Conservation (phyloP, 2,888 invertebrate genomes). For the Ochropacha duplaris region DNA sequence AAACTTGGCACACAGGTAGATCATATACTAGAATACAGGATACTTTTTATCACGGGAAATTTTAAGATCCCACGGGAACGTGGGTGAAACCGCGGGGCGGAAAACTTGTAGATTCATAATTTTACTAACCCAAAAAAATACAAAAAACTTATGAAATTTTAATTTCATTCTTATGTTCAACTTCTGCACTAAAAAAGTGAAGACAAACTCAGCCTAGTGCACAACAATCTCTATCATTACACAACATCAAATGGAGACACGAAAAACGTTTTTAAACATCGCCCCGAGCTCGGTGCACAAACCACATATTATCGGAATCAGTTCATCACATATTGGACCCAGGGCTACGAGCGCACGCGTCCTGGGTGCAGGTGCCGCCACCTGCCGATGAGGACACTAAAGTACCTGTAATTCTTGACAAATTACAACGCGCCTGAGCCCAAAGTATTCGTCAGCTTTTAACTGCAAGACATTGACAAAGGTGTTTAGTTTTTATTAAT, state of each 20-base stretch:
- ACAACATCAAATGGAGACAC: neutral
- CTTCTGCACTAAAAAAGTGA: too few species aligned
- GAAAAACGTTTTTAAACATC: slow-evolving; percentile 1
- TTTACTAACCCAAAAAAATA: too few species aligned
- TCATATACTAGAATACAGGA: too few species aligned
- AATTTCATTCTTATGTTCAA: neutral
- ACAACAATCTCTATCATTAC: neutral
- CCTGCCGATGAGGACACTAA: slow-evolving; percentile 44
- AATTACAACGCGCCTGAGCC: slow-evolving; percentile 27
- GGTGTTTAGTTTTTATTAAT: neutral
- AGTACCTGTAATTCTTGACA: slow-evolving; percentile 41
- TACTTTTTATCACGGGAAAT: too few species aligned
- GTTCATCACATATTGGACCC: slow-evolving; percentile 15
- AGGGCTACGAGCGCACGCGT: slow-evolving; percentile 4
- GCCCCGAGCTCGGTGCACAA: slow-evolving; percentile 18
- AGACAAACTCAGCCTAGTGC: neutral
- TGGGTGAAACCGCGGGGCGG: too few species aligned
- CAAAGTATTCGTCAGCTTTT: slow-evolving; percentile 7
- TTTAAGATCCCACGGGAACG: too few species aligned
- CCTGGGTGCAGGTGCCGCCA: slow-evolving; percentile 26
- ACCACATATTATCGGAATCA: slow-evolving; percentile 33
- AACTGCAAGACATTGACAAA: neutral
- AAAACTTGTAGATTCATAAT: too few species aligned
- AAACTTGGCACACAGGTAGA: too few species aligned
- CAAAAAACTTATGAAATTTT: too few species aligned